Evolutionary conservation across 2,888 invertebrate species (phyloP), one percentile per base, ranked within the genome.

Genomic region (Cerceris ruficornis): DNA sequence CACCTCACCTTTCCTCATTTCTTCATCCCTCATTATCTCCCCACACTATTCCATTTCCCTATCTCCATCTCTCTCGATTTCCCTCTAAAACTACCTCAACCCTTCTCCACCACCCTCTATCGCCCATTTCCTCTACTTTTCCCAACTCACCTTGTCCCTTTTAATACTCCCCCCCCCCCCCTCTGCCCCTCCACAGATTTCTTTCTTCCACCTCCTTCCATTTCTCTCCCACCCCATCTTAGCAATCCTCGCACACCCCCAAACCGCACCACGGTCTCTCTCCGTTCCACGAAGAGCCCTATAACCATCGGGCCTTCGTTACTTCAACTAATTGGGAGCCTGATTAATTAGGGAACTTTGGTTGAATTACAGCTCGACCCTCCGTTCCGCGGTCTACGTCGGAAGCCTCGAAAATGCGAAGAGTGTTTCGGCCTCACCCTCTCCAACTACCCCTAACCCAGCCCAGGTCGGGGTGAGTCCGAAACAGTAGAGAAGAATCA

Each of bases 331-430:
- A 87, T 87, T 88, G 83, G 77, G 73, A 74, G 76, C 64, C 83
- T 88, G 84, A 88, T 88, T 88, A 88, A 87, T 87, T 88, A 83
- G 88, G 78, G 74, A 87, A 87, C 76, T 88, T 87, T 77, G 81
- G 66, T 82, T 84, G 84, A 86, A 86, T 87, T 86, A 79, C 77
- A 77, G 78, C 61, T 67, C 82, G 72, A 80, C 75, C 77, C 74
- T 71, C 57, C 70, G 71, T 60, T 75, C 68, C 72, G 78, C 58
- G 80, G 75, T 86, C 73, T 69, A 73, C 65, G 58, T 8, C 58
- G 57, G 75, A 67, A 78, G 73, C 60, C 75, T 80, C 73, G 81
- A 79, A 85, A 85, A 85, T 74, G 75, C 73, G 75, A 85, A 72
- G 72, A 77, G 83, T 72, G 75, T 57, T 76, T 77, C 74, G 71